Evolutionary conservation across 2,888 invertebrate species (phyloP).

Genomic region (Gymnosoma rotundatum): DNA sequence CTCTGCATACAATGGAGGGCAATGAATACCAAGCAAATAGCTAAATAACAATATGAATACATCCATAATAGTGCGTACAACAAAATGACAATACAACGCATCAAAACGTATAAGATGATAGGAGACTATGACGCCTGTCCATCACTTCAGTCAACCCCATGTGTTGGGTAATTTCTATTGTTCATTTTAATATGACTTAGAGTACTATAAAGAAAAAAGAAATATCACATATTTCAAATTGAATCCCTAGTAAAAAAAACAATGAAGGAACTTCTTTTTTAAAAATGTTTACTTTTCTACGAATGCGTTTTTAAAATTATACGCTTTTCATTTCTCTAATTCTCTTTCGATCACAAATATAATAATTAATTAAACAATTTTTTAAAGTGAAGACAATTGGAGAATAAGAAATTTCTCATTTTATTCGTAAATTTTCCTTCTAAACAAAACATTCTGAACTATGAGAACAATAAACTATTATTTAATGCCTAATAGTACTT

Average conservation of each 20-base stretch:
- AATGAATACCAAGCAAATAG: slow-evolving; percentile 60
- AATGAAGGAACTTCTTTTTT: slow-evolving; percentile 10
- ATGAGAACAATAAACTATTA: too few species aligned
- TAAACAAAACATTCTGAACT: too few species aligned
- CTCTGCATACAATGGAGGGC: slow-evolving; percentile 65
- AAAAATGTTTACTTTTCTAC: slow-evolving; percentile 10
- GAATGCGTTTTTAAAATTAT: not conserved
- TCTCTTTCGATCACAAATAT: too few species aligned
- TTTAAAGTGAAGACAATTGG: too few species aligned
- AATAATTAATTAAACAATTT: too few species aligned
- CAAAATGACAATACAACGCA: slow-evolving; percentile 29
- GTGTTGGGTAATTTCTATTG: slow-evolving; percentile 51
- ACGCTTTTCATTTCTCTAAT: too few species aligned
- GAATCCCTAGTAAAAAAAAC: slow-evolving; percentile 28
- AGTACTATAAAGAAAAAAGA: not conserved
- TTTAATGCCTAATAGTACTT: too few species aligned
- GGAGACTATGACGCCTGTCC: slow-evolving; percentile 80
- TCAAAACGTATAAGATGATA: slow-evolving; percentile 77
- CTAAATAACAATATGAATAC: not conserved
- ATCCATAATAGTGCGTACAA: slow-evolving; percentile 75
- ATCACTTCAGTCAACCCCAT: slow-evolving; percentile 77
- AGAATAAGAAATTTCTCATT: too few species aligned
- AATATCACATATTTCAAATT: slow-evolving; percentile 41
- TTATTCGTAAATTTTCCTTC: too few species aligned
- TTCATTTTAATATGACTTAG: slow-evolving; percentile 32